Conservation (phyloP, 2,113 vertebrate species). For the Dolichallabes microphthalmus region DNA sequence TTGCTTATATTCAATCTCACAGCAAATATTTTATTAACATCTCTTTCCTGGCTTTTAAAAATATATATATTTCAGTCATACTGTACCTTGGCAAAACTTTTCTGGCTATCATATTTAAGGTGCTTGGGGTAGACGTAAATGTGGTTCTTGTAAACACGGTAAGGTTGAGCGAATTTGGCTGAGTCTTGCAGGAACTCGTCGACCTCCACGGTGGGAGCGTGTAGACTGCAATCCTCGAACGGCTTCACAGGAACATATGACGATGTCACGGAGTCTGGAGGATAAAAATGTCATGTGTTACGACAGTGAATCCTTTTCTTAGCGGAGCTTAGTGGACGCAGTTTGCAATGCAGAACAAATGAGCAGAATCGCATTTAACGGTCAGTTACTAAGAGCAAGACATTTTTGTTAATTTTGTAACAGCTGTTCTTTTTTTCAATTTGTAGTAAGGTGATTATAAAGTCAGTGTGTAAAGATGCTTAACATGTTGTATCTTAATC, state of each 20-base stretch:
- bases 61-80: slow-evolving; percentile 20
- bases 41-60: not conserved
- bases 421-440: not conserved
- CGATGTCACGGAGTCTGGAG: slow-evolving; percentile 89
- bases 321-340: not conserved
- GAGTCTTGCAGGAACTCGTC: slow-evolving; percentile 93
- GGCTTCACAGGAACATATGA: slow-evolving; percentile 92
- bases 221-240: slow-evolving; percentile 79
- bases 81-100: slow-evolving; percentile 92
- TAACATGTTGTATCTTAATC: not conserved
- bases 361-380: not conserved
- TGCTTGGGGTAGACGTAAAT: slow-evolving; percentile 96
- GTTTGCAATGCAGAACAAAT: not conserved
- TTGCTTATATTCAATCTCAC: not conserved
- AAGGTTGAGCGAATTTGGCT: slow-evolving; percentile 87
- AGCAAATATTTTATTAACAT: not conserved
- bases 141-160: slow-evolving; percentile 93
- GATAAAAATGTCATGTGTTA: not conserved
- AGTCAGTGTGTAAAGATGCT: not conserved
- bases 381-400: not conserved
- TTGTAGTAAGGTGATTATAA: not conserved
- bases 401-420: not conserved
- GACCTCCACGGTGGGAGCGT: slow-evolving; percentile 86
- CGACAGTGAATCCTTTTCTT: not conserved
- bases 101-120: slow-evolving; percentile 97